Evolutionary conservation across 2,113 vertebrate species (phyloP), one percentile per base, ranked within the genome.

Genomic region (Saguinus midas): DNA sequence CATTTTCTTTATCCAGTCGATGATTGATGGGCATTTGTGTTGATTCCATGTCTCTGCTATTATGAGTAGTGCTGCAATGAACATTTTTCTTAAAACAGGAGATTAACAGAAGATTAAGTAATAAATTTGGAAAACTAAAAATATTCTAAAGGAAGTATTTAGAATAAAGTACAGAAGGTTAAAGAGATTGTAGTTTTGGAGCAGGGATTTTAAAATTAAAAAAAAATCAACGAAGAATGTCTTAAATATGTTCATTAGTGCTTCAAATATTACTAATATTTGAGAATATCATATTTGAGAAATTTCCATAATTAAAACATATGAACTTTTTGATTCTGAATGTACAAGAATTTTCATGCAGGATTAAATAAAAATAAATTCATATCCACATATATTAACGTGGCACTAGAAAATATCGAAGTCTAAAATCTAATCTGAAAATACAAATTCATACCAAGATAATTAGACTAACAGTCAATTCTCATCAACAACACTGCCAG

Each of bases 141-240:
- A 25, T 40, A 29, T 92, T 70, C 8, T 68, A 23, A 96, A 73
- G 48, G 84, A 86, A 85, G 85, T 78, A 40, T 81, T 25, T 37
- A 72, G 43, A 96, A 95, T 79, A 89, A 95, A 68, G 13, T 48
- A 73, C 14, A 68, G 45, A 89, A 85, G 14, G 3, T 73, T 96
- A 72, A 96, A 73, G 29, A 72, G 29, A 79, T 37, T 48, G 8
- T 0, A 57, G 3, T 73, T 80, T 57, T 68, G 16, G 37, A 75
- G 21, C 73, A 80, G 79, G 72, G 27, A 45, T 80, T 84, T 73
- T 80, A 96, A 88, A 11, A 32, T 75, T 87, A 72, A 70, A 45
- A 64, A 40, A 61, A 55, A n/a, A n/a, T n/a, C 11, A 1, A 90
- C 86, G 14, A 58, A 88, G 8, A 90, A 57, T 91, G 23, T 75